Base-by-base conservation (phyloP, 2,797 vertebrate species). In the Zalophus californianus region DNA sequence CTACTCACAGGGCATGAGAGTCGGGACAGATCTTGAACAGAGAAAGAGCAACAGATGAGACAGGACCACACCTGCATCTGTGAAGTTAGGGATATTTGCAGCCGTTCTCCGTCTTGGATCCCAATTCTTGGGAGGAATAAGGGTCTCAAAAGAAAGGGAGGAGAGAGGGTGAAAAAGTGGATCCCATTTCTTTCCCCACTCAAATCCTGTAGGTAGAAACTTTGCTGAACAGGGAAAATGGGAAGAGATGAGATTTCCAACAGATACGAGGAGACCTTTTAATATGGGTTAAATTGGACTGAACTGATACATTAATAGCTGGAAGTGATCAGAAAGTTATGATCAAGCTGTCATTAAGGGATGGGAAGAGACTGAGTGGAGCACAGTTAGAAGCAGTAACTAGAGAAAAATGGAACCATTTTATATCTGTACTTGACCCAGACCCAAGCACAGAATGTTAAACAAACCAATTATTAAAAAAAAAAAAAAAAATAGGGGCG, bases 311-410 rank as follows among this genome's bases (percentile, higher is more conserved):
- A 77, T 78, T 78, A 93, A 60, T 60, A 89, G 5, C 48, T 86
- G 60, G 50, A 82, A 78, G 18, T 90, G 77, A 86, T 73, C 54
- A 73, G 87, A 95, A 86, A 92, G 32, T 35, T 79, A n/a, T 83
- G 54, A 68, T 25, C 21, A 70, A 50, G 21, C 75, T 52, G 35
- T 38, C n/a, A 73, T 38, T 38, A 54, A 58, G n/a, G 80, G 12
- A 35, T 23, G 8, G 29, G 82, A 79, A 6, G 35, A 62, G 52
- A 95, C 16, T 75, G 54, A 35, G 1, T 27, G 27, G 29, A 52
- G 20, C n/a, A 48, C 14, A 64, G 32, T 0, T 58, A 20, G 91
- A 82, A 91, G 38, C 18, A 91, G 15, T 72, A 58, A 50, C 38
- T 89, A 38, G 10, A 66, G n/a, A 86, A 88, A 86, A 68, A 44